These are phyloP conservation scores for Sturnus vulgaris DNA, from an alignment of 2,113 vertebrate genomes.

Conservation along the genomic window DNA sequence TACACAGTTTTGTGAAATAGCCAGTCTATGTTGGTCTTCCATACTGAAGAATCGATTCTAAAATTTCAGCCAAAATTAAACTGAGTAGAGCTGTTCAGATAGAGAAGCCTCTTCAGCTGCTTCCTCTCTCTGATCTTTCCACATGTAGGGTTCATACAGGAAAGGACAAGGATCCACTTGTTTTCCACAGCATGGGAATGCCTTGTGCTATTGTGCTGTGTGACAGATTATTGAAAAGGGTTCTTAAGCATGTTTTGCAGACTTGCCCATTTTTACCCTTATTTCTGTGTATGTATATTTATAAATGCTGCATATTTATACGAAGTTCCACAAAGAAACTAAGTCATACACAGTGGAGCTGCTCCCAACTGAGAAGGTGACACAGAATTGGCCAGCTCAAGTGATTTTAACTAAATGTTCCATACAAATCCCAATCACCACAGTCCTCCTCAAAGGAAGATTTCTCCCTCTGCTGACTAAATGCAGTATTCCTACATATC, in stretches of 20 bases:
- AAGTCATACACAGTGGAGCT: not conserved
- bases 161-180: not conserved
- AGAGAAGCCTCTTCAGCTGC: not conserved
- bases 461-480: slow-evolving; percentile 39
- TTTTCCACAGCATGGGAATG: not conserved
- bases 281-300: not conserved
- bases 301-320: not conserved
- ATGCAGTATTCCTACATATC: not conserved
- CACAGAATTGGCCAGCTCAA: not conserved
- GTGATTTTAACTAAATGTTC: not conserved
- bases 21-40: not conserved
- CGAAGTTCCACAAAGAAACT: not conserved
- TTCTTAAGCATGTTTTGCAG: not conserved
- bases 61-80: not conserved
- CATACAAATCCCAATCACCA: not conserved
- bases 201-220: not conserved
- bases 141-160: not conserved
- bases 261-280: not conserved
- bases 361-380: not conserved
- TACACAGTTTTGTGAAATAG: not conserved
- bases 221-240: not conserved
- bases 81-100: not conserved
- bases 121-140: not conserved
- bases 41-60: accelerated
- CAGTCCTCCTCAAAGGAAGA: not conserved